phyloP scores from a whole-genome alignment of 2,797 vertebrate species.

The Periparus ater region DNA sequence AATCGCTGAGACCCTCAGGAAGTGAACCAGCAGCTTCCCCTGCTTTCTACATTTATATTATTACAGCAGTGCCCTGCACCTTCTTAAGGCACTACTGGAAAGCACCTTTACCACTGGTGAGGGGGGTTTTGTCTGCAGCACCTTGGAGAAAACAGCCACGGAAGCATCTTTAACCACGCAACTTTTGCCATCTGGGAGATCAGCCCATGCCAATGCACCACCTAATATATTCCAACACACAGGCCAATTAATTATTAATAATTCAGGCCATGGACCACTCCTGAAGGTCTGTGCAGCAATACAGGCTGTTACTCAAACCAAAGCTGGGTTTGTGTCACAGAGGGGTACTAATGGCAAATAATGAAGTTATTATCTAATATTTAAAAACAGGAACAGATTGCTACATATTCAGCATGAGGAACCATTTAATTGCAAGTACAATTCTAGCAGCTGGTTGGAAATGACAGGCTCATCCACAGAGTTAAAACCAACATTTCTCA shows the following conservation, averaged over 20 bases:
- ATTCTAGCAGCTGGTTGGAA: background rate
- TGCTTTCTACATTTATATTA: fast-evolving
- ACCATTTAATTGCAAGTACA: background rate
- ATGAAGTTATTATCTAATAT: background rate
- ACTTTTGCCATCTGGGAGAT: background rate
- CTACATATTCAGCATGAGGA: background rate
- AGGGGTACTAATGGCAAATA: background rate
- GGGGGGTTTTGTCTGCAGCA: background rate
- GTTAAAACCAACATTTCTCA: background rate
- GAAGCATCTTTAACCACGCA: background rate
- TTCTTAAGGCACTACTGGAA: background rate
- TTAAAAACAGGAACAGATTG: background rate
- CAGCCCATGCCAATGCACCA: background rate
- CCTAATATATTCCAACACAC: background rate
- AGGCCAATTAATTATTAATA: background rate
- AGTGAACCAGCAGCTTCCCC: background rate
- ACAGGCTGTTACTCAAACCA: background rate
- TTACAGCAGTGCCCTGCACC: background rate
- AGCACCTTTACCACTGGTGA: fast-evolving
- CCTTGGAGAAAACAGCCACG: background rate
- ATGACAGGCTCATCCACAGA: background rate
- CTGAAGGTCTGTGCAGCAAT: background rate
- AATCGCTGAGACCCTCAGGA: background rate
- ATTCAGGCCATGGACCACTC: background rate
- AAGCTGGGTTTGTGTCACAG: background rate